Base-by-base conservation (phyloP, 1,140 invertebrate genomes). In the Diorhabda sublineata region DNA sequence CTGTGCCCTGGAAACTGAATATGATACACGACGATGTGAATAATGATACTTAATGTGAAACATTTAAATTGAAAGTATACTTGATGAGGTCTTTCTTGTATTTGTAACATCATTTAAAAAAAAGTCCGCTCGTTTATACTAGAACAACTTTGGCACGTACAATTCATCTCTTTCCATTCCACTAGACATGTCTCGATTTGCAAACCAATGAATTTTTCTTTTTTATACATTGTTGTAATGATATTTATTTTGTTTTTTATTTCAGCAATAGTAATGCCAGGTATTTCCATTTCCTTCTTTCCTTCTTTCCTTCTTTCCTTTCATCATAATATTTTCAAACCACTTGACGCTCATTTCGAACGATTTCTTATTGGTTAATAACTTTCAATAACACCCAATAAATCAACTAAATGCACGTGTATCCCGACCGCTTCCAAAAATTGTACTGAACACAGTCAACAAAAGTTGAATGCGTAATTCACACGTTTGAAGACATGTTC, bases 161-260 rank as follows among this genome's bases (percentile, higher is more conserved):
- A 73, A 41, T 41, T 73, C 72, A 7, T 71, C 72, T 57, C 61
- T 62, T 45, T 67, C 69, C 72, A 7, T 71, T 69, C 44, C 61
- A 58, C 42, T 67, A 65, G 8, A 5, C 5, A 70, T 71, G 70
- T 61, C 43, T 69, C 57, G 70, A 73, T 68, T 70, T 73, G n/a
- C 44, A 66, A 63, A 72, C 68, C 42, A 67, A 61, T 42, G 64
- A 62, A 58, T 61, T 60, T 67, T 71, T 61, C 26, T 60, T 63
- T 64, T 68, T 59, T 64, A 64, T 71, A 71, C 57, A 67, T 67
- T 26, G 71, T 73, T 68, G 65, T 64, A 64, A 71, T 70, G 26
- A 68, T 73, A 52, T 73, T 73, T 26, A 73, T 73, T 70, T 73
- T 73, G 26, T 67, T 67, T 56, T 72, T 73, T 43, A 73, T 9